Percentiles rank a stretch among this genome's conserved stretches.
These are phyloP conservation scores for Phataginus tricuspis DNA, from an alignment of 2,797 vertebrate species.

Conservation along the genomic window DNA sequence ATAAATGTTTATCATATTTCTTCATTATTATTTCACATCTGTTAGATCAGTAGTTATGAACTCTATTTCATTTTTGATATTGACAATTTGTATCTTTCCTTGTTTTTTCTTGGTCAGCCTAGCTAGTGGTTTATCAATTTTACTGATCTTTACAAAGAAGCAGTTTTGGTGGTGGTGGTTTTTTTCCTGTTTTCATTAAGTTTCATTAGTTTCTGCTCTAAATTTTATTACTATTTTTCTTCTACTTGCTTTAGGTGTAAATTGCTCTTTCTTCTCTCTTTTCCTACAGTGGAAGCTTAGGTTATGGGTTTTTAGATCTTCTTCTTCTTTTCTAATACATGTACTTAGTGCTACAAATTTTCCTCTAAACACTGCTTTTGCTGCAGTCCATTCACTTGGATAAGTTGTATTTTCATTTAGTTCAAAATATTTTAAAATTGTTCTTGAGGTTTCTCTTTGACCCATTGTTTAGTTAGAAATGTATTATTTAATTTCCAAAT, in stretches of 20 bases:
- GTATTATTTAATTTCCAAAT: slow-evolving; percentile 4
- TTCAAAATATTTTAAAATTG: neutral
- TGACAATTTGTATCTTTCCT: neutral
- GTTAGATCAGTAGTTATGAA: neutral
- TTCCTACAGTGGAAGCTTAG: neutral
- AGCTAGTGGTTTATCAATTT: neutral
- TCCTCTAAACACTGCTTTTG: neutral
- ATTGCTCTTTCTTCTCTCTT: neutral
- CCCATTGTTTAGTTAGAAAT: neutral
- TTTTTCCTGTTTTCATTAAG: neutral
- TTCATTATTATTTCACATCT: neutral
- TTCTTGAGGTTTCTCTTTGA: neutral
- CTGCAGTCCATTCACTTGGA: neutral
- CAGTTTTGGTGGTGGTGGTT: neutral
- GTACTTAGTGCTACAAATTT: neutral
- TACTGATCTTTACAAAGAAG: neutral
- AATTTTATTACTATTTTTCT: neutral
- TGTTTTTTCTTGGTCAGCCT: neutral
- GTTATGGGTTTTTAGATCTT: neutral
- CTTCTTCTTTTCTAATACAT: neutral
- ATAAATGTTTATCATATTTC: neutral
- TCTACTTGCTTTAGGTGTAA: neutral
- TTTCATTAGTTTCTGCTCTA: neutral
- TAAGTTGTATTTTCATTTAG: neutral
- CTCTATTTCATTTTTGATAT: neutral